Base-by-base conservation (phyloP, 1,140 invertebrate species). In the Melitaea cinxia region DNA sequence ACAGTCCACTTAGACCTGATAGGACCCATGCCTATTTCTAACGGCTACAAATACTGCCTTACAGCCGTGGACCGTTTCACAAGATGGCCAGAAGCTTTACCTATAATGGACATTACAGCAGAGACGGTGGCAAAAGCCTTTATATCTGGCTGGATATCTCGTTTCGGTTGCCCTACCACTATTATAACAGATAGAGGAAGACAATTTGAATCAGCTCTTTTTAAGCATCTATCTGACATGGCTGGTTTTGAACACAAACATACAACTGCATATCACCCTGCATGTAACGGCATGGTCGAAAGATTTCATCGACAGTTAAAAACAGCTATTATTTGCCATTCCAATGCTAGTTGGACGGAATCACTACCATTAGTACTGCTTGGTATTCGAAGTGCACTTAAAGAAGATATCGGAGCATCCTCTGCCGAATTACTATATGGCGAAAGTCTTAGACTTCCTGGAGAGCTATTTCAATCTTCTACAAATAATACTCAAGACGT, bases 41-140 rank as follows among this genome's bases (percentile, higher is more conserved):
- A 4, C 12, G 33, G 33, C 12, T 35, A 7, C 33, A 35, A 10
- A 10, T 35, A 35, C 12, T 35, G 33, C 33, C 33, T 35, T 7
- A 35, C 33, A 4, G 33, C 33, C 33, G 33, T 14, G 35, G 63
- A 70, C 21, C 30, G 68, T 0, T 71, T 66, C 17, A 63, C 63
- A 1, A 15, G 68, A 49, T 70, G 67, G 67, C 61, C 61, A 9
- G 67, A 70, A 33, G 56, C 39, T 1, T 52, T 65, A 9, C 60
- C 67, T 10, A 47, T 64, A 45, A 12, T 24, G 0, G 60, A 63
- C 23, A 69, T 64, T 12, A 56, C 62, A 1, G 68, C 68, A 19
- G 62, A 70, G 12, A 35, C 33, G 4, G 33, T 35, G 1, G 33
- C 4, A 7, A 35, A 35, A 10, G 33, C 33, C 33, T 23, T 70